Conservation (phyloP, 2,797 vertebrate species). For the Hyperoplus lanceolatus region DNA sequence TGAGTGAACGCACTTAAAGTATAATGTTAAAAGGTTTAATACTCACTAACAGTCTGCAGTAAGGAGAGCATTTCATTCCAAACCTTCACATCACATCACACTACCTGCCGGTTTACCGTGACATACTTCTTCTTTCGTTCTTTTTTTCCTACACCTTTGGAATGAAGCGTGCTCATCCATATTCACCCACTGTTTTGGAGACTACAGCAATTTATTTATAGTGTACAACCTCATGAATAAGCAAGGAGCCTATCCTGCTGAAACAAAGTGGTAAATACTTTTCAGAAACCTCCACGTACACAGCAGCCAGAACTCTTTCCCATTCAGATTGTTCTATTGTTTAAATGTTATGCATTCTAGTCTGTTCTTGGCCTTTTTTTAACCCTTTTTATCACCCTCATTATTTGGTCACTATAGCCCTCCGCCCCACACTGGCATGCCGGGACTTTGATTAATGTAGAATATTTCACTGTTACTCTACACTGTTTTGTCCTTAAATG, state of each 20-base stretch:
- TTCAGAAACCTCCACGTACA: slow-evolving; percentile 21
- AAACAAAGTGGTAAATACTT: slow-evolving; percentile 41
- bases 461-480: neutral
- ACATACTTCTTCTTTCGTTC: slow-evolving; percentile 13
- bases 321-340: neutral
- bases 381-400: neutral
- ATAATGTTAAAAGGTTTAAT: neutral
- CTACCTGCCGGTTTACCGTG: slow-evolving; percentile 17
- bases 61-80: slow-evolving; percentile 9
- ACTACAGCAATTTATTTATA: slow-evolving; percentile 61
- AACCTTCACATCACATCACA: neutral
- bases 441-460: too few relatives aligned
- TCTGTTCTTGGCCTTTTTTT: neutral
- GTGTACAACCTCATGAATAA: slow-evolving; percentile 65
- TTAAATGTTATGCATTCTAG: neutral
- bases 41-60: neutral
- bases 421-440: neutral
- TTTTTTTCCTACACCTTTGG: slow-evolving; percentile 14
- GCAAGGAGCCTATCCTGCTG: slow-evolving; percentile 24
- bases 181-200: slow-evolving; percentile 42
- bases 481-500: neutral
- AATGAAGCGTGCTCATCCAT: slow-evolving; percentile 52
- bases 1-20: neutral
- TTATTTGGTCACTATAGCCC: neutral
- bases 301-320: slow-evolving; percentile 20